Percentiles rank a stretch among this genome's conserved stretches.
These are phyloP conservation scores for Brachionus manjavacas DNA, from an alignment of 1,140 invertebrate species.

Conservation along the genomic window DNA sequence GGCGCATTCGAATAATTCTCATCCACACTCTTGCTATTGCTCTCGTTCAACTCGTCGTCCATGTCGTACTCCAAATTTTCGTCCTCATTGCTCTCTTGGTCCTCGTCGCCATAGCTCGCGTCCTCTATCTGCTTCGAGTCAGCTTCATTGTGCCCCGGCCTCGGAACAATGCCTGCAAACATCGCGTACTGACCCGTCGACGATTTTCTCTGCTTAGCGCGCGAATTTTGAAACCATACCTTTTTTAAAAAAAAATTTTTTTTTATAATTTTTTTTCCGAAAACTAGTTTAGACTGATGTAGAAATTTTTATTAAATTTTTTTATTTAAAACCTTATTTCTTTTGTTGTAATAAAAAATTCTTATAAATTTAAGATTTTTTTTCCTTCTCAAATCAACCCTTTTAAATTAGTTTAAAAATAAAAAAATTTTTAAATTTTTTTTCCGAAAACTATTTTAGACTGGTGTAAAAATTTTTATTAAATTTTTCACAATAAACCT, in stretches of 20 bases:
- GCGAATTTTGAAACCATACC: constrained; percentile 98
- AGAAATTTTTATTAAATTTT: no score
- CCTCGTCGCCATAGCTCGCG: not conserved
- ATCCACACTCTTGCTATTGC: constrained; percentile 7
- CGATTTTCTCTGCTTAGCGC: constrained; percentile 79
- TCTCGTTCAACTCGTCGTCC: constrained; percentile 9
- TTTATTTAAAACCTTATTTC: no score
- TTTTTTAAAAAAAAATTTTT: constrained; percentile 57
- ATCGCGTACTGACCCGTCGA: not conserved
- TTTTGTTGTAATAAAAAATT: no score
- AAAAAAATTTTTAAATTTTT: no score
- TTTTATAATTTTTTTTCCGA: no score
- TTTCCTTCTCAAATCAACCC: no score
- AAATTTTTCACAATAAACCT: no score
- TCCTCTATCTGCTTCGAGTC: not conserved
- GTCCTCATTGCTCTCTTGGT: constrained; percentile 14
- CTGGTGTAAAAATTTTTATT: no score
- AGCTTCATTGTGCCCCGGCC: not conserved
- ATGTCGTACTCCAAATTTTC: constrained; percentile 16
- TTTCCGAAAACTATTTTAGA: no score
- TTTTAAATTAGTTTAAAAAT: no score
- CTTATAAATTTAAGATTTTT: no score
- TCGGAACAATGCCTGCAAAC: not conserved
- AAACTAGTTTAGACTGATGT: no score
- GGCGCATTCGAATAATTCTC: not conserved